These are phyloP conservation scores for Tigriopus japonicus DNA, from an alignment of 1,140 invertebrate species.

Conservation along the genomic window DNA sequence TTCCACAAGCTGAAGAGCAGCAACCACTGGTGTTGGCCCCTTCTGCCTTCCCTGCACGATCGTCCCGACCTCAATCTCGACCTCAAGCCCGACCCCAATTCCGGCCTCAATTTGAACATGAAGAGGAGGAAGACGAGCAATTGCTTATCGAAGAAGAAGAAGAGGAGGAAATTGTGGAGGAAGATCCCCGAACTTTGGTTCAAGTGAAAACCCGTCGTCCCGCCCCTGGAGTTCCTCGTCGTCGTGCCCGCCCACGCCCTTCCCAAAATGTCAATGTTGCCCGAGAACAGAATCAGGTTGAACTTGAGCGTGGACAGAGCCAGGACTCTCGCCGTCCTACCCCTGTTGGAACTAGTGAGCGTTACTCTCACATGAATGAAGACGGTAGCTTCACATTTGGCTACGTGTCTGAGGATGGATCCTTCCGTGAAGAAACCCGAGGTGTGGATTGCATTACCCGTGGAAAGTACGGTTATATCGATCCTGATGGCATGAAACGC, in stretches of 20 bases:
- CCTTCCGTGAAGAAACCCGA: slow-evolving; percentile 67
- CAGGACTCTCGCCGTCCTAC: too few species aligned
- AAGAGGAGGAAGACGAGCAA: not conserved
- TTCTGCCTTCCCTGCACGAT: not conserved
- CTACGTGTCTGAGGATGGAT: slow-evolving; percentile 70
- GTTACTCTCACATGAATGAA: slow-evolving; percentile 20
- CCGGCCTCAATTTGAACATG: not conserved
- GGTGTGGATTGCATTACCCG: slow-evolving; percentile 66
- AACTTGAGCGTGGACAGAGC: too few species aligned
- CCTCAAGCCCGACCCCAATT: not conserved
- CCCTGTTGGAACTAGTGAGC: slow-evolving; percentile 18
- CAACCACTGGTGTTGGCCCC: not conserved
- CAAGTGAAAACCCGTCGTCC: not conserved
- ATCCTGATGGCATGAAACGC: slow-evolving; percentile 64
- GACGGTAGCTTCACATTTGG: slow-evolving; percentile 69
- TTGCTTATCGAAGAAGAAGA: not conserved
- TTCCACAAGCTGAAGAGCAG: not conserved
- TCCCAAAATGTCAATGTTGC: too few species aligned
- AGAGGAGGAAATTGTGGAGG: not conserved
- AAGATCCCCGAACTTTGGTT: not conserved
- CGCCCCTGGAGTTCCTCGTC: not conserved
- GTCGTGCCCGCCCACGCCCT: not conserved
- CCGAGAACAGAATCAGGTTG: too few species aligned
- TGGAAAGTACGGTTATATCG: slow-evolving; percentile 71
- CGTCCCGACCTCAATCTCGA: not conserved